These are phyloP conservation scores for Ataeniobius toweri DNA, from an alignment of 2,797 vertebrate species.

Conservation along the genomic window DNA sequence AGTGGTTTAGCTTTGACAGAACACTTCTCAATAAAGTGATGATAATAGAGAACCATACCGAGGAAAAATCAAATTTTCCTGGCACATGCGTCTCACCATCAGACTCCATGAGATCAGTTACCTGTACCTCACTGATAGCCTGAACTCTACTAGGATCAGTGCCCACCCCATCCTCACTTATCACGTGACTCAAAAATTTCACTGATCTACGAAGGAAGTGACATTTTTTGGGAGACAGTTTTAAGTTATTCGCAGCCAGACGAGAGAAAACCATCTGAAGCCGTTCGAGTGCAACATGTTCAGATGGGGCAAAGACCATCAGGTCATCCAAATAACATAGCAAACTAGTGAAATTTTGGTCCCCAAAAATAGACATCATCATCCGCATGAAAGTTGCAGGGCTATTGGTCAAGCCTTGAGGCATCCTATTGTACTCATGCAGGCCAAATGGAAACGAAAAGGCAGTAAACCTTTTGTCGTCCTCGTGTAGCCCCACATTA, in stretches of 20 bases:
- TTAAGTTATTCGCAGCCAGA: background rate
- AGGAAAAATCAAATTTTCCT: slow-evolving; percentile 34
- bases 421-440: slow-evolving; percentile 36
- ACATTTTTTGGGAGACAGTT: slow-evolving; percentile 27
- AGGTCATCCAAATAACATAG: slow-evolving; percentile 16
- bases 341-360: slow-evolving; percentile 33
- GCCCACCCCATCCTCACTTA: slow-evolving; percentile 17
- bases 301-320: slow-evolving; percentile 1
- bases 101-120: no score
- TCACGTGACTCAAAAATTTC: slow-evolving; percentile 30
- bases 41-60: slow-evolving; percentile 32
- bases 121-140: slow-evolving; percentile 24
- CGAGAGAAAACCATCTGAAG: slow-evolving; percentile 27
- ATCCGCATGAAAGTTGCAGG: slow-evolving; percentile 39
- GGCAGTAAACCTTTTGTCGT: background rate
- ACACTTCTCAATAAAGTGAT: slow-evolving; percentile 27
- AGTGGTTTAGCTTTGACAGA: background rate
- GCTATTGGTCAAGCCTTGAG: slow-evolving; percentile 32
- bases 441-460: slow-evolving; percentile 27
- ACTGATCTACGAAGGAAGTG: slow-evolving; percentile 5
- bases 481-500: no score
- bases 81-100: slow-evolving; percentile 1
- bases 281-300: slow-evolving; percentile 15
- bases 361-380: slow-evolving; percentile 40
- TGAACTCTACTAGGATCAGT: slow-evolving; percentile 26